Base-by-base conservation (phyloP, 30 jellyfish, hydroid and myxozoan species). In the Pelagia noctiluca region DNA sequence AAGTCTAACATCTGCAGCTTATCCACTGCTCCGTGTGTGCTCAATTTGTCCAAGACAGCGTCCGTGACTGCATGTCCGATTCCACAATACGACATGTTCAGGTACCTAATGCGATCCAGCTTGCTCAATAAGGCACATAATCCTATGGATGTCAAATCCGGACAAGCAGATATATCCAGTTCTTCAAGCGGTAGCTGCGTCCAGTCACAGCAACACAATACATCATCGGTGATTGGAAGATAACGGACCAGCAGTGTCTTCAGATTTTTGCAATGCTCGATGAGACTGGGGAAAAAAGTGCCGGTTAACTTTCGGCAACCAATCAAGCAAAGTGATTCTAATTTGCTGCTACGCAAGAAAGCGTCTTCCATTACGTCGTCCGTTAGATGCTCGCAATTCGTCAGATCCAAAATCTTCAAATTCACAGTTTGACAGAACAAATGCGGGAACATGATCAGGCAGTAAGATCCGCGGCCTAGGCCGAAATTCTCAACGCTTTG, bases 151-250 rank as follows among this genome's bases (percentile, higher is more conserved):
- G 97, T 88, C 75, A 94, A 35, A 5, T 83, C 85, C 21, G 97
- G 99, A 68, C 99, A 94, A n/a, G 99, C 99, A 2, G 99, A 94
- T 7, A 94, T 89, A 29, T 94, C 99, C 7, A 94, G 91, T 69
- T 94, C 99, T 74, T 88, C 87, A 33, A 94, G 76, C 25, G 94
- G 91, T 12, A 92, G 66, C 35, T 48, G 66, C 23, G 53, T 86
- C 99, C 99, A 94, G 16, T 78, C 84, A 52, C 88, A 81, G 3
- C 84, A 89, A 25, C 87, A 36, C 23, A 94, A 76, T 5, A 85
- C 86, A 61, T 78, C 64, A 64, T 94, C 99, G 3, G 73, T 67
- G 23, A 94, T 77, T 31, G 95, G 96, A 22, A 89, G 42, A 37
- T 94, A 94, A 25, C 99, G 90, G 28, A 94, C 42, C 30, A 94